Conservation (phyloP, 2,113 vertebrate species). For the Danio rerio region GRCz12tu NC_133181.1:36005001-36005500, state of each 20-base stretch:
- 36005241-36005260: background rate
- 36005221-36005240: background rate
- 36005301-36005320: too few species aligned
- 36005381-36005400: background rate
- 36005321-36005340: too few species aligned
- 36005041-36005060: too few species aligned
- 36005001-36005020: too few species aligned
- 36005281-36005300: too few species aligned
- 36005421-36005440: background rate
- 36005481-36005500: conserved; percentile 26
- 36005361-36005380: background rate
- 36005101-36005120: background rate
- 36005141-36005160: background rate
- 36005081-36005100: too few species aligned
- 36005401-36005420: background rate
- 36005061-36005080: too few species aligned
- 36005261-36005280: background rate
- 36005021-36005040: too few species aligned
- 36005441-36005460: background rate
- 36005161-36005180: background rate
- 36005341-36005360: background rate
- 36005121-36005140: background rate
- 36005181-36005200: background rate
- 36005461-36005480: conserved; percentile 24
- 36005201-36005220: background rate